Conservation (phyloP, 2,797 vertebrate species). For the Steatocranus sp. region DNA sequence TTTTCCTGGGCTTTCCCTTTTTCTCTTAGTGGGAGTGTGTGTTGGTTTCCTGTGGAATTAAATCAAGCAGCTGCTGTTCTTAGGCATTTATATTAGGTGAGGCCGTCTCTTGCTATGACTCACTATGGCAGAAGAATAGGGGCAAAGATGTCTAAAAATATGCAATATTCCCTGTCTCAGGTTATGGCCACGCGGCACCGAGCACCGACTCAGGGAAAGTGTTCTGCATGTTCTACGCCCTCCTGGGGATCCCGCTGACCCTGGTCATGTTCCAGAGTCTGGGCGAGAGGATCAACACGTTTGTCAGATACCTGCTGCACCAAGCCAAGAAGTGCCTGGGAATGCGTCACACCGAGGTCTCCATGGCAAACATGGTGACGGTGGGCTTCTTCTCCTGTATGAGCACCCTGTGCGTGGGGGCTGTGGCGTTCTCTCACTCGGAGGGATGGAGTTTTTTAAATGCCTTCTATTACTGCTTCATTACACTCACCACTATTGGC, state of each 20-base stretch:
- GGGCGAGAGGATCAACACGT: constrained; percentile 95
- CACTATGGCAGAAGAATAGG: background rate
- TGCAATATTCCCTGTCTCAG: constrained; percentile 59
- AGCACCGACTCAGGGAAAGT: constrained; percentile 96
- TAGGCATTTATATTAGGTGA: background rate
- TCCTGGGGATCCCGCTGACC: constrained; percentile 95
- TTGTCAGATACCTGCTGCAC: constrained; percentile 90
- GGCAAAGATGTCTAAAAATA: background rate
- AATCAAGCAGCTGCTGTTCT: background rate
- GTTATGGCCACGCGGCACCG: constrained; percentile 94
- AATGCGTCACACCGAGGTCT: constrained; percentile 86
- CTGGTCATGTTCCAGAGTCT: constrained; percentile 99
- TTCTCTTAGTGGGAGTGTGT: background rate
- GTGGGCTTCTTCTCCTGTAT: constrained; percentile 95
- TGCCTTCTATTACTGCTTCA: constrained; percentile 98
- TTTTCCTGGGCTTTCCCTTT: background rate
- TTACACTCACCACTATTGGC: constrained; percentile 97
- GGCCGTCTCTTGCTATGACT: background rate
- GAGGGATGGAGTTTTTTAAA: constrained; percentile 98
- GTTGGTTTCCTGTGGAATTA: background rate
- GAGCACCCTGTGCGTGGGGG: constrained; percentile 91
- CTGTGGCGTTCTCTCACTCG: constrained; percentile 88
- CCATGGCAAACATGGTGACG: constrained; percentile 98
- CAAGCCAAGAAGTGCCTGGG: constrained; percentile 90
- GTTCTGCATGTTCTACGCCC: constrained; percentile 98